These are phyloP conservation scores for Penaeus indicus DNA, from an alignment of 1,140 invertebrate genomes.

Conservation along the genomic window DNA sequence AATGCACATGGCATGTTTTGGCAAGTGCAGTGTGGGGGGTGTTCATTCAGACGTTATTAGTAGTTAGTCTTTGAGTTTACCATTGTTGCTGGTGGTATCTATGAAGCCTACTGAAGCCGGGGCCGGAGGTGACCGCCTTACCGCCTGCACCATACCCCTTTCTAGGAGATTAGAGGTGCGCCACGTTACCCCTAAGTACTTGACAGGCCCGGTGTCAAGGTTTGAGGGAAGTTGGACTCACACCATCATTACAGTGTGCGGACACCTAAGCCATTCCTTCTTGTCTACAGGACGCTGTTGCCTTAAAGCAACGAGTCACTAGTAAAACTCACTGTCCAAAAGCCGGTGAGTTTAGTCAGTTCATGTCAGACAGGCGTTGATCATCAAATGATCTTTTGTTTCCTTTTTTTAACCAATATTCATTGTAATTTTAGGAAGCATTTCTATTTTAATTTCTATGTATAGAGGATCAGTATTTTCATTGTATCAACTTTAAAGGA, in stretches of 20 bases:
- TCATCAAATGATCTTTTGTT: background rate
- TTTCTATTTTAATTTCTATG: slow-evolving; percentile 46
- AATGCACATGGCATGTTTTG: slow-evolving; percentile 55
- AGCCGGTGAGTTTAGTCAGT: slow-evolving; percentile 45
- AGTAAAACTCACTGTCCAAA: slow-evolving; percentile 62
- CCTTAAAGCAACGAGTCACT: slow-evolving; percentile 58
- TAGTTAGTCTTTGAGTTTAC: slow-evolving; percentile 62
- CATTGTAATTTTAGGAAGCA: slow-evolving; percentile 57
- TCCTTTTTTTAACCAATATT: slow-evolving; percentile 57
- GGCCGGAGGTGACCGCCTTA: slow-evolving; percentile 60
- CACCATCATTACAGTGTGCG: slow-evolving; percentile 52
- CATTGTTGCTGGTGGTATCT: slow-evolving; percentile 62
- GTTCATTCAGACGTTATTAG: slow-evolving; percentile 62
- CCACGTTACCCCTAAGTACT: slow-evolving; percentile 62
- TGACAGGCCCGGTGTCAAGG: slow-evolving; percentile 58
- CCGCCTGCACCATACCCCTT: slow-evolving; percentile 62
- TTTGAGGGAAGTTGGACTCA: slow-evolving; percentile 59
- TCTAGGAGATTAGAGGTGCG: slow-evolving; percentile 63
- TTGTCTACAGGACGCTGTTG: slow-evolving; percentile 59
- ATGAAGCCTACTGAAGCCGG: slow-evolving; percentile 61
- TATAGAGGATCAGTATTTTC: slow-evolving; percentile 57
- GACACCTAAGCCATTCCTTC: slow-evolving; percentile 60
- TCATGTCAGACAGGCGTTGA: slow-evolving; percentile 53
- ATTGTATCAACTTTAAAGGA: slow-evolving; percentile 36
- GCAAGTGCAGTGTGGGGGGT: slow-evolving; percentile 63